Conservation (phyloP, 2,888 invertebrate genomes). For the Calameuta idolon region DNA sequence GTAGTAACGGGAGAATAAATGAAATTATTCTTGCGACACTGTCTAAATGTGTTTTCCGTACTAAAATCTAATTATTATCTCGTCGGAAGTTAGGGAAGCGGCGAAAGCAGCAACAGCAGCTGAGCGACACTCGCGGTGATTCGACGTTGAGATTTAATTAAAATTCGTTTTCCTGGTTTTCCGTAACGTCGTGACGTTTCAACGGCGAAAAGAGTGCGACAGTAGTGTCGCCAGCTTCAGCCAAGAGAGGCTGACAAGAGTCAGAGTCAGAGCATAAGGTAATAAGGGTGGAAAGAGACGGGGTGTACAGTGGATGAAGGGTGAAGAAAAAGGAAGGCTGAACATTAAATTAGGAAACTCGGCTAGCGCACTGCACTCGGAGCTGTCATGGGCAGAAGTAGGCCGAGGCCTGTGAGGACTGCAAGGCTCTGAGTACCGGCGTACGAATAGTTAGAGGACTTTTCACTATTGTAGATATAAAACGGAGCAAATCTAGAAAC, state of each 20-base stretch:
- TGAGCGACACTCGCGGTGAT: conserved; percentile 18
- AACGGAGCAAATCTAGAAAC: not conserved
- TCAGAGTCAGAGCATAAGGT: conserved; percentile 15
- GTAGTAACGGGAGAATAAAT: not conserved
- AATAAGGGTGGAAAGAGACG: conserved; percentile 6
- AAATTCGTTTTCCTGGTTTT: conserved; percentile 41
- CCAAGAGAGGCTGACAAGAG: not conserved
- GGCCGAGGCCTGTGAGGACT: conserved; percentile 29
- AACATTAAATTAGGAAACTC: conserved; percentile 38
- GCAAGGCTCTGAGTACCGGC: not conserved
- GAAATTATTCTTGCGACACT: not conserved
- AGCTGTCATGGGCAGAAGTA: conserved; percentile 28
- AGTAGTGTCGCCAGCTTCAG: not conserved
- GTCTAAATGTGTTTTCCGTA: not conserved
- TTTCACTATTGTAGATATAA: not conserved
- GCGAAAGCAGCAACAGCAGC: not conserved
- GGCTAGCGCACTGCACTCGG: conserved; percentile 7
- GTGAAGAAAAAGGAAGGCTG: conserved; percentile 21
- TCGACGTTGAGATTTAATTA: conserved; percentile 40
- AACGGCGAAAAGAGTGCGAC: not conserved
- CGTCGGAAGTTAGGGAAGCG: not conserved
- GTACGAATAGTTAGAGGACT: not conserved
- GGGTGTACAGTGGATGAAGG: conserved; percentile 25
- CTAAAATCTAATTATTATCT: not conserved
- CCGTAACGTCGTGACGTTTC: not conserved